Base-by-base conservation (phyloP, 1,140 invertebrate genomes). In the Rhagoletis zephyria region DNA sequence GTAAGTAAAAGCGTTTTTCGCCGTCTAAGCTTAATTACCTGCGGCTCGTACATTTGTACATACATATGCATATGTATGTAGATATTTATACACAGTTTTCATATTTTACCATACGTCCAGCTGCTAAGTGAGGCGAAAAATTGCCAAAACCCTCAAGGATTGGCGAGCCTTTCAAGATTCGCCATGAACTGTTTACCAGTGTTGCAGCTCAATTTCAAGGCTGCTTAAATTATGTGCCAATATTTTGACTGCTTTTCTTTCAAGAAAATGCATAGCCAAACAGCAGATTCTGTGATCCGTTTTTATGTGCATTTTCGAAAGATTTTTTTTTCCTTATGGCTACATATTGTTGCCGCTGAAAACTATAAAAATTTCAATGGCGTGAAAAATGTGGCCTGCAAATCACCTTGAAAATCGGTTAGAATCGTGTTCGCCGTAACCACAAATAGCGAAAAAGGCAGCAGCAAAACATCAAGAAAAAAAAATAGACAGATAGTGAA, bases 401-500 rank as follows among this genome's bases (percentile, higher is more conserved):
- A 81, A 81, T 81, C 56, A 56, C 74, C 74, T 81, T 81, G 74
- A 81, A 81, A 81, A 81, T 81, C 74, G 74, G 74, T 81, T 81
- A 81, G 74, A 81, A 81, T 56, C 74, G 74, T 81, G 74, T 81
- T 56, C 10, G 74, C 74, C 19, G 16, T 56, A 81, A 81, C 74
- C 74, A 81, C 74, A 81, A 81, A 81, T 16, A 81, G 56, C 74
- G 30, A 30, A 77, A 81, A 59, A 81, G 67, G 42, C 67, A 70
- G 48, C 74, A 59, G 45, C 16, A 56, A 56, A 51, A 81, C 51
- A 10, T 10, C 51, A 42, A 30, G 10, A 56, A 67, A 10, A 30
- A 67, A 30, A 16, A 48, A 74, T 45, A 74, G 42, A 67, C 42
- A 81, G 9, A 30, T 59, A 56, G 19, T 81, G 48, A 4, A 51